A percentile compares a stretch with the other conserved stretches of the same genome.
Evolutionary conservation across 2,113 vertebrate species (phyloP).

Genomic region (Myotis yumanensis): DNA sequence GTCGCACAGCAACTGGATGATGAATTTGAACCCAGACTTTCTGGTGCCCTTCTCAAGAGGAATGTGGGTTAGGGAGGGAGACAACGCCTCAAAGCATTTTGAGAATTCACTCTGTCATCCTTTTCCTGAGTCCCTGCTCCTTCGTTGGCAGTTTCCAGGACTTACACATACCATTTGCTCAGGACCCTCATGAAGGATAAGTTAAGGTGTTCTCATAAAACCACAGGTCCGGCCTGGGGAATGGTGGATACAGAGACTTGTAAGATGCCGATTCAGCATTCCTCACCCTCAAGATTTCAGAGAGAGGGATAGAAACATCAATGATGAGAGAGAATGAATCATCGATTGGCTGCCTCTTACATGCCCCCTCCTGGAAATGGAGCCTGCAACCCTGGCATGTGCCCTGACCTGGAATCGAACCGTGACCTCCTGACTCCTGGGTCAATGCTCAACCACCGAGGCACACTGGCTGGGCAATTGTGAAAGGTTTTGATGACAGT

Average conservation of each 20-base stretch:
- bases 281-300: background rate
- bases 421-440: too few relatives aligned
- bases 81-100: background rate
- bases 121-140: background rate
- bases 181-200: background rate
- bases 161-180: background rate
- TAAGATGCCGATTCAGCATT: rapidly evolving
- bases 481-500: too few relatives aligned
- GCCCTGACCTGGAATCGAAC: too few relatives aligned
- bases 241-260: background rate
- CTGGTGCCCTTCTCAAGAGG: background rate
- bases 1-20: background rate
- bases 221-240: background rate
- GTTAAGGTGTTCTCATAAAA: background rate
- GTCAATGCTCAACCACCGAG: too few relatives aligned
- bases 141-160: background rate
- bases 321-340: too few relatives aligned
- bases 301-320: too few relatives aligned
- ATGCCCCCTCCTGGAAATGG: too few relatives aligned
- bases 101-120: background rate
- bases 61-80: background rate
- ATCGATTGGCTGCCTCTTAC: too few relatives aligned
- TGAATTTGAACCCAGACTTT: background rate
- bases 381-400: too few relatives aligned
- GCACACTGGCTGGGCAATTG: too few relatives aligned